phyloP scores from a whole-genome alignment of 2,888 invertebrate species.

The Nomada flava region DNA sequence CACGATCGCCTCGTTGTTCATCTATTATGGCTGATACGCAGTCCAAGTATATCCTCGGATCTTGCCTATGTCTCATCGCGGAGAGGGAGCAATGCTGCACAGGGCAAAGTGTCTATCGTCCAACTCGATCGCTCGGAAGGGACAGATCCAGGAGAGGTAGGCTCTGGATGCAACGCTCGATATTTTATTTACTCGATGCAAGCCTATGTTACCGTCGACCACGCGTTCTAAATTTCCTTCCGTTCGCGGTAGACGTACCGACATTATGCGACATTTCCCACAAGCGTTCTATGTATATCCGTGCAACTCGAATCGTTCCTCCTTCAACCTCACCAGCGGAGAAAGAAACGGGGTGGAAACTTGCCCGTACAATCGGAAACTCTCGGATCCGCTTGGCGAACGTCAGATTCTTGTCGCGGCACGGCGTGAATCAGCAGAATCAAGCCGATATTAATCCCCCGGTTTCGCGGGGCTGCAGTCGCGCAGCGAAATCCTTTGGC shows the following conservation, averaged over 20 bases:
- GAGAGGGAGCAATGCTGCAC: constrained; percentile 1
- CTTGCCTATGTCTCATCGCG: constrained; percentile 19
- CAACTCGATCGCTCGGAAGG: constrained; percentile 21
- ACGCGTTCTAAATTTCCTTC: constrained; percentile 16
- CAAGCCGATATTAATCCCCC: constrained; percentile 32
- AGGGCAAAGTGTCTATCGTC: constrained; percentile 13
- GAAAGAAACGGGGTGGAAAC: too few species aligned
- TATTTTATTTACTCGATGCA: constrained; percentile 37
- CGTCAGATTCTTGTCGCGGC: neutral
- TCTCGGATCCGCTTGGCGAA: neutral
- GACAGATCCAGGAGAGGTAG: neutral
- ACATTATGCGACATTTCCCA: constrained; percentile 27
- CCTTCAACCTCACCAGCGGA: neutral
- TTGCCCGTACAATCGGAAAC: neutral
- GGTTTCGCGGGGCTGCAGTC: constrained; percentile 5
- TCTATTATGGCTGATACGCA: constrained; percentile 60
- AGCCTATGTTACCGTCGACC: neutral
- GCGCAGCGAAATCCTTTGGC: constrained; percentile 27
- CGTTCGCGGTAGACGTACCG: neutral
- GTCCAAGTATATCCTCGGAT: constrained; percentile 53
- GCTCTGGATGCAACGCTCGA: constrained; percentile 5
- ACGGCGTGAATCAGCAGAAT: constrained; percentile 9
- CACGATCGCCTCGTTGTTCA: constrained; percentile 53
- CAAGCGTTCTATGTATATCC: neutral
- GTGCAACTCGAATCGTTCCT: neutral